Percentiles rank a stretch among this genome's conserved stretches.
Conservation (phyloP, 2,888 invertebrate genomes). For the Erebia palarica region DNA sequence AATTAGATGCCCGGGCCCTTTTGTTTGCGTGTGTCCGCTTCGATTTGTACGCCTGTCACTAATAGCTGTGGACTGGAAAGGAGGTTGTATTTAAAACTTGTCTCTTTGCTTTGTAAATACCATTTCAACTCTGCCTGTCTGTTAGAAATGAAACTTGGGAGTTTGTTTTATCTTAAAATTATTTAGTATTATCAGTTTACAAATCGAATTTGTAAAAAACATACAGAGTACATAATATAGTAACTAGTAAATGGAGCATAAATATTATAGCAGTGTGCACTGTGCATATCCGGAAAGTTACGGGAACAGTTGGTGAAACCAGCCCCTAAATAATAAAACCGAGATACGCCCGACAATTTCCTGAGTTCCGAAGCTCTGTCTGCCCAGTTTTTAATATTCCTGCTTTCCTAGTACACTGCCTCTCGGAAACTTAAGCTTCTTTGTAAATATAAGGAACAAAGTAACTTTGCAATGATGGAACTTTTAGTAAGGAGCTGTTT, state of each 20-base stretch:
- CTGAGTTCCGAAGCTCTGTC: conserved; percentile 54
- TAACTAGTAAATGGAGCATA: not conserved
- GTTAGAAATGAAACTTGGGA: not conserved
- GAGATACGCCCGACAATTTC: conserved; percentile 62
- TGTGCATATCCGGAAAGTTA: conserved; percentile 1
- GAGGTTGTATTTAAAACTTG: conserved; percentile 1
- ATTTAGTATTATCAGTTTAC: not conserved
- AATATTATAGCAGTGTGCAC: not conserved
- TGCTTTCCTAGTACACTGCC: conserved; percentile 52
- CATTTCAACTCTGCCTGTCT: not conserved
- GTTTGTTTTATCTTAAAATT: not conserved
- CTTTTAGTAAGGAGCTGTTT: conserved; percentile 20
- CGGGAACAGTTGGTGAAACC: conserved; percentile 49
- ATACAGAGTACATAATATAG: too few relatives aligned
- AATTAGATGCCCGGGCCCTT: conserved; percentile 60
- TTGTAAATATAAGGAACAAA: conserved; percentile 40
- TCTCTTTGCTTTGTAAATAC: conserved; percentile 3
- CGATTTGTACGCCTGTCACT: conserved; percentile 60
- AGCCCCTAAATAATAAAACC: conserved; percentile 73
- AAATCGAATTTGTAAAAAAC: not conserved
- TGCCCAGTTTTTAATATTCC: conserved; percentile 61
- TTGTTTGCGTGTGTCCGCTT: conserved; percentile 60
- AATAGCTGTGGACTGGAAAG: conserved; percentile 43
- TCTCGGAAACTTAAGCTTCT: conserved; percentile 39
- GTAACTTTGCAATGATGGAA: conserved; percentile 38